A percentile compares a stretch with the other conserved stretches of the same genome.
These are phyloP conservation scores for Amorpha juglandis DNA, from an alignment of 2,888 invertebrate species.

Conservation along the genomic window DNA sequence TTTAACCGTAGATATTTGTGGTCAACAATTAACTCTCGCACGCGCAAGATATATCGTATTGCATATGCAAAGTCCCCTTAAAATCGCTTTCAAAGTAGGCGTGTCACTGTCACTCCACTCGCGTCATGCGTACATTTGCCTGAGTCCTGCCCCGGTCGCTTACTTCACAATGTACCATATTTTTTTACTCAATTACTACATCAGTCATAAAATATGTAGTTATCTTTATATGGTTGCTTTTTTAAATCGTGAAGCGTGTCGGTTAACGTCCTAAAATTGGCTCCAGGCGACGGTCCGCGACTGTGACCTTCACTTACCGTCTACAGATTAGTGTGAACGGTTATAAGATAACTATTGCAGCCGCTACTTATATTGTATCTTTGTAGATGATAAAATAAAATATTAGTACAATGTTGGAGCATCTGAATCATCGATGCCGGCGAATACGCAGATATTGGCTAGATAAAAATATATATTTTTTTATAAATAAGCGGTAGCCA, in stretches of 20 bases:
- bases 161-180: no score
- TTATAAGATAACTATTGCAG: slow-evolving; percentile 20
- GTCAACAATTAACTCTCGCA: no score
- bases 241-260: slow-evolving; percentile 63
- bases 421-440: not conserved
- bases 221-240: slow-evolving; percentile 37
- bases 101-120: no score
- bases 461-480: not conserved
- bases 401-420: not conserved
- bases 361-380: not conserved
- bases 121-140: no score
- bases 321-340: slow-evolving; percentile 37
- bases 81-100: no score
- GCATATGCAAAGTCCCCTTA: no score
- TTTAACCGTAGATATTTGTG: no score
- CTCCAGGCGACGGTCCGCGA: slow-evolving; percentile 52
- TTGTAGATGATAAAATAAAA: not conserved
- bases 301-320: slow-evolving; percentile 57
- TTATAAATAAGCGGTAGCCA: no score
- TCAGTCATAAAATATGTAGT: slow-evolving; percentile 37
- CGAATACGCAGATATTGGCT: not conserved
- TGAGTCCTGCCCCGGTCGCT: no score
- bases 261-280: slow-evolving; percentile 67
- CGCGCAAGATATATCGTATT: no score
- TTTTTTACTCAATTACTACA: not conserved